Evolutionary conservation across 2,797 vertebrate genomes (phyloP).

Genomic region (Ptychobarbus kaznakovi): DNA sequence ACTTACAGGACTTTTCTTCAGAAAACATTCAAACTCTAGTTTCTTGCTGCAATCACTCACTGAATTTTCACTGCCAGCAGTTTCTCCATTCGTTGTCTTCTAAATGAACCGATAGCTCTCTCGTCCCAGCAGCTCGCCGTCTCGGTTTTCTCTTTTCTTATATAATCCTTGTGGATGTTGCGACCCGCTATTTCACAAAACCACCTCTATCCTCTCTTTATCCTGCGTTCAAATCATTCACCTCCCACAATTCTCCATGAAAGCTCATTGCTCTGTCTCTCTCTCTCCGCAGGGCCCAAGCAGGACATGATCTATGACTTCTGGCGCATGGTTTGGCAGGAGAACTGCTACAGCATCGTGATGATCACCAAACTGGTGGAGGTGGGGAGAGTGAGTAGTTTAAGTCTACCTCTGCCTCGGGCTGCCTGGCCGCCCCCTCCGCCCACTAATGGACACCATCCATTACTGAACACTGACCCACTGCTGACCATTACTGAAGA

Average conservation of each 20-base stretch:
- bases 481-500: conserved; percentile 39
- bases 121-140: background rate
- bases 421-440: background rate
- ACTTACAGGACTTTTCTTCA: background rate
- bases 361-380: conserved; percentile 99
- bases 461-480: conserved; percentile 35
- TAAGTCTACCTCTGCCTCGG: conserved; percentile 22
- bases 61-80: conserved; percentile 25
- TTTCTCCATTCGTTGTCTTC: background rate
- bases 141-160: background rate
- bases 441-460: conserved; percentile 45
- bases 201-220: conserved; percentile 8
- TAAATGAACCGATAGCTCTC: background rate
- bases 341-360: conserved; percentile 95
- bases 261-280: conserved; percentile 48
- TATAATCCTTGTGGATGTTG: background rate
- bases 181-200: conserved; percentile 12
- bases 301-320: conserved; percentile 98
- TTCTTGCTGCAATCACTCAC: conserved; percentile 29
- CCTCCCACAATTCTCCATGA: conserved; percentile 20
- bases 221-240: background rate
- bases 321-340: conserved; percentile 99
- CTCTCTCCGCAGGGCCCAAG: conserved; percentile 85
- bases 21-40: background rate
- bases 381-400: conserved; percentile 90